phyloP scores from a whole-genome alignment of 2,888 invertebrate species.

The Apeira syringaria region DNA sequence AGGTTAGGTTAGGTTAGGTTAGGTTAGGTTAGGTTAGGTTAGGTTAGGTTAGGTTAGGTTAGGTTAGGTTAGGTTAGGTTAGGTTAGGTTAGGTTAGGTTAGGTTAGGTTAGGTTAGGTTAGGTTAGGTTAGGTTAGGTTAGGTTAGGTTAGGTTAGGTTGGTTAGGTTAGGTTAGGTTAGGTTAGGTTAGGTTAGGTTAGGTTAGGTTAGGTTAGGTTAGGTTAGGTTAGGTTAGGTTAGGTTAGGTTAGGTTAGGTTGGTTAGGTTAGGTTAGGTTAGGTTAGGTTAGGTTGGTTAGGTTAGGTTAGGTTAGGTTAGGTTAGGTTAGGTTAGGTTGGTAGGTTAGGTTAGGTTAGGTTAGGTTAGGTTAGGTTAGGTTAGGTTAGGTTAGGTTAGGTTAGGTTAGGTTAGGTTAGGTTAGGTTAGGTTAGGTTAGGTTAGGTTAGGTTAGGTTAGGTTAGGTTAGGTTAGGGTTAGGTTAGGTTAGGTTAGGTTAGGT shows the following conservation, averaged over 20 bases:
- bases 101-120: slow-evolving; percentile 18
- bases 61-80: slow-evolving; percentile 15
- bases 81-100: slow-evolving; percentile 19
- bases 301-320: too few relatives aligned
- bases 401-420: slow-evolving; percentile 19
- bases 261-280: too few relatives aligned
- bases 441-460: slow-evolving; percentile 20
- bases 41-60: slow-evolving; percentile 27
- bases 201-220: slow-evolving; percentile 19
- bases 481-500: slow-evolving; percentile 23
- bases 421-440: slow-evolving; percentile 19
- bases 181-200: slow-evolving; percentile 12
- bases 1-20: too few relatives aligned
- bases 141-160: too few relatives aligned
- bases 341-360: too few relatives aligned
- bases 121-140: slow-evolving; percentile 18
- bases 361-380: slow-evolving; percentile 28
- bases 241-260: too few relatives aligned
- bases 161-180: slow-evolving; percentile 14
- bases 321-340: too few relatives aligned
- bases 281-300: too few relatives aligned
- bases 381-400: slow-evolving; percentile 21
- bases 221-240: slow-evolving; percentile 22
- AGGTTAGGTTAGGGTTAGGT: too few relatives aligned
- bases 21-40: too few relatives aligned